Base-by-base conservation (phyloP, 2,888 invertebrate species). In the Acronicta leporina region DNA sequence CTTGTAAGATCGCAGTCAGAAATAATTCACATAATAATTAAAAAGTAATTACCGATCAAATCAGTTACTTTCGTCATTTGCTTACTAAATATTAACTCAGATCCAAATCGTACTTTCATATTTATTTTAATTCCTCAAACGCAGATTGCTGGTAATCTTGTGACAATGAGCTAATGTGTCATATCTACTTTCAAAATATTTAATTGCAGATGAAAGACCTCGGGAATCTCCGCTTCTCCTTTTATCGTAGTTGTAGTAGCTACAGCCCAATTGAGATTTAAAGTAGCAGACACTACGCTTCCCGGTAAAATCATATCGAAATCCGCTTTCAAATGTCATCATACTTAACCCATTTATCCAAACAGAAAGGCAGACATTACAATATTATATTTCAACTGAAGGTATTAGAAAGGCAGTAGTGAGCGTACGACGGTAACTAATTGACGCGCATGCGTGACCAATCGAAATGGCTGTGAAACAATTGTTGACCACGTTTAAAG, bases 391-490 rank as follows among this genome's bases (percentile, higher is more conserved):
- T 67, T 71, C 61, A 73, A 73, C 53, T 74, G 73, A 82, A 80
- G 84, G 66, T 87, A 91, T 92, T 92, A 92, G 92, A 92, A 92
- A 92, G 92, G 87, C 74, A 84, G 87, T 84, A 86, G 86, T 78
- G 68, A 82, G 79, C 85, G 87, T 88, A 81, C 83, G 90, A 90
- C 92, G 84, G 87, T 86, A 84, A 92, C 89, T 86, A 92, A 93
- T 94, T 84, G 82, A 46, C 64, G 81, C 81, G 88, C 91, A 90
- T 83, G 94, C 94, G 90, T 88, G 81, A 70, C 93, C 83, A 94
- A 94, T 92, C 71, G 77, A 73, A 87, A 89, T 87, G 87, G 87
- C 87, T 81, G 85, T 83, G 85, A 86, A 89, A 92, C 90, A 90
- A 91, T 91, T 86, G 87, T 81, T 82, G 80, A 84, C 76, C 80